phyloP scores from a whole-genome alignment of 2,888 invertebrate genomes.

The Leptarthrus brevirostris region DNA sequence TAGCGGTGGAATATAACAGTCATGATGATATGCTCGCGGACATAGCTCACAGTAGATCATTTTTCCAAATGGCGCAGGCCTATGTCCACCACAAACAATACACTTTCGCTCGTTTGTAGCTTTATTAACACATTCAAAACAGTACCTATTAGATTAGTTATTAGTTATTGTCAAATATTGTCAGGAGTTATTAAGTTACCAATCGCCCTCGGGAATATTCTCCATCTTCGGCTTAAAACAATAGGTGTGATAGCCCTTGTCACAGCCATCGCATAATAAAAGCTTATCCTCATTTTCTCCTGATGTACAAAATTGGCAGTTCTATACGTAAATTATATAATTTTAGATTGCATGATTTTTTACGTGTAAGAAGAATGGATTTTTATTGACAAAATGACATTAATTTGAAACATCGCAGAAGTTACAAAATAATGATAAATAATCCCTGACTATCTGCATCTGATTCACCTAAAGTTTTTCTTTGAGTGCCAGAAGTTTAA shows the following conservation, averaged over 20 bases:
- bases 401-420: no score
- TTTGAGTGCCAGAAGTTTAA: no score
- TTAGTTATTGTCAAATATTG: conserved; percentile 18
- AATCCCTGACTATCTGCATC: no score
- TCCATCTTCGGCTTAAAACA: conserved; percentile 98
- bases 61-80: conserved; percentile 70
- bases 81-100: conserved; percentile 88
- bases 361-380: no score
- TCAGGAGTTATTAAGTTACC: conserved; percentile 71
- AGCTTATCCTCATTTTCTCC: conserved; percentile 97
- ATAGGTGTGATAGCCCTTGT: conserved; percentile 98
- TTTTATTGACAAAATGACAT: no score
- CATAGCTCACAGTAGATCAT: conserved; percentile 91
- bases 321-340: conserved; percentile 78
- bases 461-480: no score
- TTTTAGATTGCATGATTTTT: no score
- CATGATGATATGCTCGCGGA: conserved; percentile 90
- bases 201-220: conserved; percentile 96
- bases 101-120: conserved; percentile 93
- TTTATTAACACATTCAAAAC: conserved; percentile 94
- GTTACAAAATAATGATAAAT: no score
- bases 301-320: conserved; percentile 96
- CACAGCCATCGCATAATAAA: conserved; percentile 96
- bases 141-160: conserved; percentile 76
- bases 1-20: conserved; percentile 90